phyloP scores from a whole-genome alignment of 2,113 vertebrate genomes.

The Apeltes quadracus region DNA sequence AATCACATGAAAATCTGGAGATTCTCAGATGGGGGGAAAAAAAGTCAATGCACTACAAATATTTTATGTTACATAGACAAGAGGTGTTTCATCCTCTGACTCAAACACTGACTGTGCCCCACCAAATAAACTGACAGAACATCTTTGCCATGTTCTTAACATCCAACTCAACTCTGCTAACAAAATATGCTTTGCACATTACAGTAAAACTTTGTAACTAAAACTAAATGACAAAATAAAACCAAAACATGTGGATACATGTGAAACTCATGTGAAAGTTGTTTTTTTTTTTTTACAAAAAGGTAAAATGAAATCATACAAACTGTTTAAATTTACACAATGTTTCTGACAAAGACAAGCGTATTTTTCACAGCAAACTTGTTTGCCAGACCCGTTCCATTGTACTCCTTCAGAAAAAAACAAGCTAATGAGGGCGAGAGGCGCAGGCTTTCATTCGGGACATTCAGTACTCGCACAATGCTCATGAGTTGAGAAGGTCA shows the following conservation, averaged over 20 bases:
- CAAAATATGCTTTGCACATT: slow-evolving; percentile 80
- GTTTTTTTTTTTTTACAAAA: slow-evolving; percentile 73
- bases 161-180: slow-evolving; percentile 60
- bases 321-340: slow-evolving; percentile 79
- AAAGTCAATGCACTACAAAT: slow-evolving; percentile 74
- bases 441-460: slow-evolving; percentile 64
- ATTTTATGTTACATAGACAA: slow-evolving; percentile 70
- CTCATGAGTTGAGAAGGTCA: slow-evolving; percentile 63
- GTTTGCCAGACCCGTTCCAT: slow-evolving; percentile 69
- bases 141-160: slow-evolving; percentile 44
- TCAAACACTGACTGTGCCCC: slow-evolving; percentile 39
- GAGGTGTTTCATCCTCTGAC: slow-evolving; percentile 32
- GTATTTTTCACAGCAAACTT: slow-evolving; percentile 71
- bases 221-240: slow-evolving; percentile 71
- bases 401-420: slow-evolving; percentile 67
- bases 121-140: slow-evolving; percentile 56
- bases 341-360: slow-evolving; percentile 69
- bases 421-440: slow-evolving; percentile 36
- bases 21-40: slow-evolving; percentile 51
- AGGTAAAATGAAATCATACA: slow-evolving; percentile 81
- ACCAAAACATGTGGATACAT: slow-evolving; percentile 69
- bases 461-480: slow-evolving; percentile 69
- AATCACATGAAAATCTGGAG: slow-evolving; percentile 63
- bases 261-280: slow-evolving; percentile 54
- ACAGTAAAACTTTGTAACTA: slow-evolving; percentile 80